Conservation (phyloP, 1,140 invertebrate genomes). For the Heliconius eleuchia region DNA sequence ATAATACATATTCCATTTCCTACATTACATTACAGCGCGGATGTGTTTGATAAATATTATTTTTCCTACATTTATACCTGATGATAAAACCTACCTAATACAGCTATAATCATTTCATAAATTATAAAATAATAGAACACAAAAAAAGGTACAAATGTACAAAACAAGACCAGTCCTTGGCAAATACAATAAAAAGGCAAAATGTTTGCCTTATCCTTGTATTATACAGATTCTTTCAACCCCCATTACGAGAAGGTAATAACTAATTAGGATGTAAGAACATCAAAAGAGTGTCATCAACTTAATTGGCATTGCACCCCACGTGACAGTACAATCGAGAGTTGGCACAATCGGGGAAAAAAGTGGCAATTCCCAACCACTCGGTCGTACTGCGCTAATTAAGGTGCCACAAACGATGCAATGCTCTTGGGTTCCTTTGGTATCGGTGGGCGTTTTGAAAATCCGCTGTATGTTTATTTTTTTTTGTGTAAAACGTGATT, state of each 20-base stretch:
- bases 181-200: background rate
- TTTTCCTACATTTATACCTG: too few relatives aligned
- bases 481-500: background rate
- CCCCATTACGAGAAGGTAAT: conserved; percentile 22
- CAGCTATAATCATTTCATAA: background rate
- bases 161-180: background rate
- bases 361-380: conserved; percentile 71
- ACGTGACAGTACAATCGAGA: conserved; percentile 57
- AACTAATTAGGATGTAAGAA: conserved; percentile 48
- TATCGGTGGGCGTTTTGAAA: background rate
- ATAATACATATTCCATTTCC: too few relatives aligned
- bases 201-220: background rate
- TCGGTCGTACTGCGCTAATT: conserved; percentile 70
- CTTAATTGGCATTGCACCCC: conserved; percentile 64
- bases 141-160: background rate
- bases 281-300: conserved; percentile 52
- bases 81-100: background rate
- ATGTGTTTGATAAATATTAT: too few relatives aligned
- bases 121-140: background rate
- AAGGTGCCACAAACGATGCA: conserved; percentile 63
- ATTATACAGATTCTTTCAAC: conserved; percentile 17
- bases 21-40: too few relatives aligned
- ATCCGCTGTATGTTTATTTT: background rate
- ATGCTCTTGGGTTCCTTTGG: conserved; percentile 46
- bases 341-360: conserved; percentile 61